Evolutionary conservation across 2,888 invertebrate species (phyloP).

Genomic region (Andrena praecox): DNA sequence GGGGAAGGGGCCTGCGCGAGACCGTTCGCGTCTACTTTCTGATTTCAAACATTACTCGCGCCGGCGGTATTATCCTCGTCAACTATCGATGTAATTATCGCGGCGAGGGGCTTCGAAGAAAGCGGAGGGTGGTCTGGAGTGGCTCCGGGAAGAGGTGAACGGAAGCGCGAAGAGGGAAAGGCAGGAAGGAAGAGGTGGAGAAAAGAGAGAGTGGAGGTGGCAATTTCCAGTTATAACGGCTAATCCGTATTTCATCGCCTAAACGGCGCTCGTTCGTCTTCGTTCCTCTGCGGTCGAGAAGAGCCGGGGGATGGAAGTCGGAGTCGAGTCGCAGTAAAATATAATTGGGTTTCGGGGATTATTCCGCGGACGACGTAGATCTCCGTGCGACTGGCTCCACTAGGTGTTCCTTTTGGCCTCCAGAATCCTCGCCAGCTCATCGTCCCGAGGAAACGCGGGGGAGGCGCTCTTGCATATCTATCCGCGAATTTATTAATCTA

Average conservation of each 20-base stretch:
- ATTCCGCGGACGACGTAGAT: conserved; percentile 84
- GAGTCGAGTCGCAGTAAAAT: conserved; percentile 84
- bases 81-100: conserved; percentile 46
- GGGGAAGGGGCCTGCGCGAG: too few relatives aligned
- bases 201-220: conserved; percentile 70
- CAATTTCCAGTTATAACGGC: conserved; percentile 84
- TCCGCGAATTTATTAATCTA: conserved; percentile 64
- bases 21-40: neutral
- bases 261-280: conserved; percentile 82
- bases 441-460: conserved; percentile 58
- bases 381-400: conserved; percentile 82
- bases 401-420: conserved; percentile 70
- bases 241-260: conserved; percentile 85
- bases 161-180: conserved; percentile 29
- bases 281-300: conserved; percentile 74
- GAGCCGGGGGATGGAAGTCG: conserved; percentile 81
- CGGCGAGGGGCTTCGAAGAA: conserved; percentile 26
- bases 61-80: conserved; percentile 43
- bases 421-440: conserved; percentile 65
- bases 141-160: neutral
- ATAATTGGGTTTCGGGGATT: conserved; percentile 85
- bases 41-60: conserved; percentile 39
- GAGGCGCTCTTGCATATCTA: conserved; percentile 46
- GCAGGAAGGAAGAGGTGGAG: conserved; percentile 42
- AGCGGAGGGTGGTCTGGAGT: neutral